phyloP scores from a whole-genome alignment of 1,140 invertebrate genomes.

The Papilio machaon region DNA sequence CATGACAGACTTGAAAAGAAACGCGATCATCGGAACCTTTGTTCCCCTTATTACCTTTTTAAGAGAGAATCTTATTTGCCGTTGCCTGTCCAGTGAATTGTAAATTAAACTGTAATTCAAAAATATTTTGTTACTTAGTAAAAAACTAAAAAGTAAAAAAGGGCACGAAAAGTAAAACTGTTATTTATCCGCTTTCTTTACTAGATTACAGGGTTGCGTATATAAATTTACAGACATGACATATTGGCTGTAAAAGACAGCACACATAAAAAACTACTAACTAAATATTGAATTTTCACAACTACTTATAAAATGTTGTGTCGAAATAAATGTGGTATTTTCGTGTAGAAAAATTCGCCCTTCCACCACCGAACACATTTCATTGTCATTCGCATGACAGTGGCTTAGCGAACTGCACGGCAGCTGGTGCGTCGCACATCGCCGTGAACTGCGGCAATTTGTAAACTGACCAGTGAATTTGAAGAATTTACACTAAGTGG shows the following conservation, averaged over 20 bases:
- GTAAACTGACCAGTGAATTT: background rate
- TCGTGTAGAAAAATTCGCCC: slow-evolving; percentile 18
- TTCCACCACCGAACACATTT: slow-evolving; percentile 38
- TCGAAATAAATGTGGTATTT: slow-evolving; percentile 26
- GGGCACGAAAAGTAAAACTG: too few species aligned
- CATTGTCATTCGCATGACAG: slow-evolving; percentile 53
- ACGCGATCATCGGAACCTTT: background rate
- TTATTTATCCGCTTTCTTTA: too few species aligned
- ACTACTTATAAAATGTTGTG: background rate
- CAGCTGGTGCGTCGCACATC: slow-evolving; percentile 43
- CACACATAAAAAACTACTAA: background rate
- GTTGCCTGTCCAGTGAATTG: too few species aligned
- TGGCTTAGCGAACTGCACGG: slow-evolving; percentile 50
- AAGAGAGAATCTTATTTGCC: too few species aligned
- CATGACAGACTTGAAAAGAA: background rate
- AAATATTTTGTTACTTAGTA: too few species aligned
- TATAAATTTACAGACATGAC: too few species aligned
- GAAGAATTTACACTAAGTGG: background rate
- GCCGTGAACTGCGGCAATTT: slow-evolving; percentile 31
- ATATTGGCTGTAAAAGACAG: too few species aligned
- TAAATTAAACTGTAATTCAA: too few species aligned
- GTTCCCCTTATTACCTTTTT: background rate
- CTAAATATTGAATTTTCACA: background rate
- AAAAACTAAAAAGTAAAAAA: too few species aligned
- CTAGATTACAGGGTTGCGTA: too few species aligned